These are phyloP conservation scores for Drosophila gaucha DNA, from an alignment of 2,888 invertebrate species.

Conservation along the genomic window DNA sequence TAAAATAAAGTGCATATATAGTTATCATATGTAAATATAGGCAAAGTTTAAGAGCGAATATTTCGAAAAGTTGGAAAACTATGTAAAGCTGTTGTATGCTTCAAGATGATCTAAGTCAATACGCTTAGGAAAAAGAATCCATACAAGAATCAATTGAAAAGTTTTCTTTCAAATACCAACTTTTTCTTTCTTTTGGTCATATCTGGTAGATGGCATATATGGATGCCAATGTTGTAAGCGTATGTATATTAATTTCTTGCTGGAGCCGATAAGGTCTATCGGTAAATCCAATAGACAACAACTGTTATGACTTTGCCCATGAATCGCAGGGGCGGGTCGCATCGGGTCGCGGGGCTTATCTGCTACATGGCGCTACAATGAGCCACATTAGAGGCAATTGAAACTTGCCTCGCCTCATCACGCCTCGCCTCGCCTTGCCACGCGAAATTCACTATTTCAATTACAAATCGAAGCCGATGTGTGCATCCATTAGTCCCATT, in stretches of 20 bases:
- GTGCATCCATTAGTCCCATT: slow-evolving; percentile 18
- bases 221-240: no score
- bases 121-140: no score
- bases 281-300: slow-evolving; percentile 24
- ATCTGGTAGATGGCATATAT: no score
- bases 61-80: no score
- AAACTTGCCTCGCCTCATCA: slow-evolving; percentile 1
- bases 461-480: slow-evolving; percentile 16
- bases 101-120: no score
- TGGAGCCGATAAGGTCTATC: slow-evolving; percentile 33
- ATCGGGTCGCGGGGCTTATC: slow-evolving; percentile 30
- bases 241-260: not conserved
- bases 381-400: slow-evolving; percentile 24
- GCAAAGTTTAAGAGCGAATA: no score
- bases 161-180: no score
- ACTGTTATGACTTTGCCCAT: slow-evolving; percentile 31
- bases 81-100: no score
- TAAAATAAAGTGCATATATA: no score
- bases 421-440: slow-evolving; percentile 2
- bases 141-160: no score
- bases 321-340: slow-evolving; percentile 17
- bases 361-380: slow-evolving; percentile 17
- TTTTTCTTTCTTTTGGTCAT: no score
- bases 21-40: no score
- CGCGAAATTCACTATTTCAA: slow-evolving; percentile 31